Evolutionary conservation across 2,113 vertebrate species (phyloP).

Genomic region (Patagioenas fasciata): DNA sequence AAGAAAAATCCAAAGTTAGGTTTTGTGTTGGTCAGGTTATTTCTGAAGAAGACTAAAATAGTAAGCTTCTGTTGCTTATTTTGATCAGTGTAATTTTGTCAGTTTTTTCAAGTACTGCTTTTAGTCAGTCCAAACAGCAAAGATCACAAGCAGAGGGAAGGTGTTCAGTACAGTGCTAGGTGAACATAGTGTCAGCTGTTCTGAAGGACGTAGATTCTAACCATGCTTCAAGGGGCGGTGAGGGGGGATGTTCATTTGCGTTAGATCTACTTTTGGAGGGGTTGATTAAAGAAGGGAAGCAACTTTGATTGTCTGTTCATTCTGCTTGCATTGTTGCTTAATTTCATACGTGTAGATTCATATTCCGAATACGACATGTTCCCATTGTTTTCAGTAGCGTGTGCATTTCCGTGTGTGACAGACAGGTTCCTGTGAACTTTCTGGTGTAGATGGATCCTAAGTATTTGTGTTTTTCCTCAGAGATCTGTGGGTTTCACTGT

Average conservation of each 20-base stretch:
- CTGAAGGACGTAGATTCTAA: neutral
- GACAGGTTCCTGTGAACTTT: neutral
- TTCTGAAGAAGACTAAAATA: neutral
- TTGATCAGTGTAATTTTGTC: neutral
- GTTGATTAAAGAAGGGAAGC: neutral
- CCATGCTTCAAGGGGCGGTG: neutral
- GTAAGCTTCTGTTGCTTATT: neutral
- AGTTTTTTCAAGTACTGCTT: neutral
- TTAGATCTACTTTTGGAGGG: neutral
- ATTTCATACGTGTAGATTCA: fast-evolving
- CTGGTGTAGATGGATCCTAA: neutral
- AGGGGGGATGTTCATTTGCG: neutral
- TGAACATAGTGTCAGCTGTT: neutral
- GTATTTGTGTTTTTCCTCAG: neutral
- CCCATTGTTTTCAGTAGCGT: neutral
- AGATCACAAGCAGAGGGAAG: neutral
- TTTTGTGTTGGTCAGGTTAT: neutral
- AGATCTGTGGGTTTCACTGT: neutral
- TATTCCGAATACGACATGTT: neutral
- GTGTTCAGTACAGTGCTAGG: neutral
- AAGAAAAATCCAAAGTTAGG: neutral
- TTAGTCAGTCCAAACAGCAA: neutral
- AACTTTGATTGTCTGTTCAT: neutral
- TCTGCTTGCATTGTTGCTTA: neutral
- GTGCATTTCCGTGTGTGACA: neutral